phyloP scores from a whole-genome alignment of 2,797 vertebrate genomes.

The Manis pentadactyla region DNA sequence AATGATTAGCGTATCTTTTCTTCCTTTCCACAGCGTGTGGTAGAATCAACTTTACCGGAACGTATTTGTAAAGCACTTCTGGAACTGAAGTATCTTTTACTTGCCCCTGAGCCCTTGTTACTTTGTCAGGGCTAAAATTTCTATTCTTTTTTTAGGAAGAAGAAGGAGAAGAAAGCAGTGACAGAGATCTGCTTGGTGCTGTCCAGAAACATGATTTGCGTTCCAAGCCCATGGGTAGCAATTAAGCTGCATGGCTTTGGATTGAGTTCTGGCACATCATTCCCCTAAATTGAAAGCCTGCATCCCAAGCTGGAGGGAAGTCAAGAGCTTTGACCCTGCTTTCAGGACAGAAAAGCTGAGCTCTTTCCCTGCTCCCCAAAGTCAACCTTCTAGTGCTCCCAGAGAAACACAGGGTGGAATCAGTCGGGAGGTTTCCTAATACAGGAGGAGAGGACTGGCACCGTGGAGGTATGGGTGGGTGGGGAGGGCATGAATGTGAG shows the following conservation, averaged over 20 bases:
- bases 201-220: constrained; percentile 62
- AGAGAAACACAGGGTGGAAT: background rate
- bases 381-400: background rate
- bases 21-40: background rate
- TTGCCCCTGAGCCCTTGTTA: background rate
- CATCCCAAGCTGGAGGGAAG: constrained; percentile 62
- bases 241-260: constrained; percentile 68
- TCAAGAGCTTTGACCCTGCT: constrained; percentile 75
- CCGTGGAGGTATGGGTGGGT: background rate
- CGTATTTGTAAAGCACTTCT: background rate
- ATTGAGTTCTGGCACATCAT: constrained; percentile 24
- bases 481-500: background rate
- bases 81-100: background rate
- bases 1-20: background rate
- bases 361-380: constrained; percentile 4
- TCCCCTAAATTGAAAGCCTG: constrained; percentile 77
- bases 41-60: background rate
- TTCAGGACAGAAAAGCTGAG: constrained; percentile 74
- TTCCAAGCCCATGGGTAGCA: constrained; percentile 77
- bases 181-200: constrained; percentile 31
- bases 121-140: constrained; percentile 52
- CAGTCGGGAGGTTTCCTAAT: background rate
- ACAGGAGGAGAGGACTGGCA: background rate
- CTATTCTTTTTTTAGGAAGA: constrained; percentile 65
- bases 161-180: background rate